These are phyloP conservation scores for Sebastes ruberrimus DNA, from an alignment of 2,797 vertebrate species.

Conservation along the genomic window DNA sequence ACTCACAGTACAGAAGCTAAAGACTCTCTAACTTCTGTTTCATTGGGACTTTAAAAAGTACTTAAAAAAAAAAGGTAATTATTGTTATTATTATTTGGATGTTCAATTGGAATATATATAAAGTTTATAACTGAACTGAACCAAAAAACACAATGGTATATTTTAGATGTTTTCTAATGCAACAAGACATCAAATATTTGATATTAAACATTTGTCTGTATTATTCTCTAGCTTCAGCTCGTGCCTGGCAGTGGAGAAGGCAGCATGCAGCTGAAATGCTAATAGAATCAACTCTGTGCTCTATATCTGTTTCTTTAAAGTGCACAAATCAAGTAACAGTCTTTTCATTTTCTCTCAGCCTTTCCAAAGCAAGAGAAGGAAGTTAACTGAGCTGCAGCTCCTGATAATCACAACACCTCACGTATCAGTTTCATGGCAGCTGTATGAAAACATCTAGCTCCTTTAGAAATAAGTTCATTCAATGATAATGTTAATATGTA, in stretches of 20 bases:
- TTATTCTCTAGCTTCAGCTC: not conserved
- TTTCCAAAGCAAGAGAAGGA: not conserved
- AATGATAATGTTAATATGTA: slow-evolving; percentile 6
- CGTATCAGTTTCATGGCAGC: not conserved
- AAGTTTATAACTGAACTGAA: not conserved
- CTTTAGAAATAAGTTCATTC: not conserved
- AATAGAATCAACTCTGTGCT: not conserved
- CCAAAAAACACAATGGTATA: not conserved
- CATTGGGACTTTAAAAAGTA: not conserved
- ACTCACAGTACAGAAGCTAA: not conserved
- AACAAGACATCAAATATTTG: not conserved
- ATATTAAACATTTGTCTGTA: not conserved
- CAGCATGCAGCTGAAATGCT: not conserved
- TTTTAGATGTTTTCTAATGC: not conserved
- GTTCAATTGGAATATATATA: accelerated
- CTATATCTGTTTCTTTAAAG: not conserved
- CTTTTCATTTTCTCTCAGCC: not conserved
- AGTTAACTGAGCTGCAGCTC: not conserved
- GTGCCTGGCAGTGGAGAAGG: not conserved
- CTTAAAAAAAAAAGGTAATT: too few relatives aligned
- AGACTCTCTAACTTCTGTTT: not conserved
- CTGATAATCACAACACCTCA: not conserved
- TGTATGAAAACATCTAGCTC: not conserved
- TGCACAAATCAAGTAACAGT: not conserved
- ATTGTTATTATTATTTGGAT: not conserved